Evolutionary conservation across 2,113 vertebrate species (phyloP).

Genomic region (Psittacara wagleri): DNA sequence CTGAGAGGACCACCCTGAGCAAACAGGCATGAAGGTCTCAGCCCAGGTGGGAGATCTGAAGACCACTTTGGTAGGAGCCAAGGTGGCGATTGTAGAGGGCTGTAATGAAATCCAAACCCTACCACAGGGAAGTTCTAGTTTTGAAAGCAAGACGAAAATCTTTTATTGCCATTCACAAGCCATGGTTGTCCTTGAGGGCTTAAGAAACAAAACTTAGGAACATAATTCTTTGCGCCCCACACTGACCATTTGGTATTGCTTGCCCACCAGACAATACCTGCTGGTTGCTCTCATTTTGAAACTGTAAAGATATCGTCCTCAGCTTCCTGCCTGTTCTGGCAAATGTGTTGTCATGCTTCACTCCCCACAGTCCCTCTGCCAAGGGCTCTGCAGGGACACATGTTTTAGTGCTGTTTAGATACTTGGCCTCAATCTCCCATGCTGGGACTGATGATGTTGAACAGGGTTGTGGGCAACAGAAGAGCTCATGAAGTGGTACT

Average conservation of each 20-base stretch:
- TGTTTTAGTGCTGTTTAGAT: neutral
- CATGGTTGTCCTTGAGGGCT: neutral
- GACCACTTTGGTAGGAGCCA: neutral
- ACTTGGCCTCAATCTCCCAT: neutral
- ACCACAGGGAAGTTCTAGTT: neutral
- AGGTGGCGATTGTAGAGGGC: neutral
- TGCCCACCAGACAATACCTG: neutral
- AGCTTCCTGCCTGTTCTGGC: neutral
- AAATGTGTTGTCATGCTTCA: accelerated
- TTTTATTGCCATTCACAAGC: neutral
- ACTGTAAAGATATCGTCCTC: neutral
- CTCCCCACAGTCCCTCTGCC: neutral
- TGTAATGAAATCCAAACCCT: neutral
- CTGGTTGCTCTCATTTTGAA: neutral
- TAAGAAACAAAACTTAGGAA: neutral
- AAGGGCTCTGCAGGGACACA: neutral
- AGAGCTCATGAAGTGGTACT: neutral
- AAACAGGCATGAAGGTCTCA: neutral
- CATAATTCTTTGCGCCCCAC: neutral
- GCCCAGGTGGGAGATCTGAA: neutral
- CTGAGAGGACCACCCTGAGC: neutral
- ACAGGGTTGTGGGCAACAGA: neutral
- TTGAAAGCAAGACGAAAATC: neutral
- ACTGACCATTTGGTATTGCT: neutral
- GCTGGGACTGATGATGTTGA: neutral